Evolutionary conservation across 2,888 invertebrate species (phyloP), one percentile per base, ranked within the genome.

Genomic region (Steromphala cineraria): DNA sequence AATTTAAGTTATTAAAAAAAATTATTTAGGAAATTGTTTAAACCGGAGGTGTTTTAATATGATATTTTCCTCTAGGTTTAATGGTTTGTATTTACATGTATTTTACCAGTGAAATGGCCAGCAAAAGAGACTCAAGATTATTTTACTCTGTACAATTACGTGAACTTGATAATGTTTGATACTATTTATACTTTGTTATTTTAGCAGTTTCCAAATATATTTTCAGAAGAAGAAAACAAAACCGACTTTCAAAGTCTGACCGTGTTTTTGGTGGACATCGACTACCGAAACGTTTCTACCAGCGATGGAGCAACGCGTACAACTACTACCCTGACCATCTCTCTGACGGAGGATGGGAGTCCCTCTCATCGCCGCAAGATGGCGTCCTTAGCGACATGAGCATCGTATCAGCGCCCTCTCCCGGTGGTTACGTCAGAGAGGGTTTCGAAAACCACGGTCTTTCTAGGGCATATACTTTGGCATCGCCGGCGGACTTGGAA

Each of bases 291-390:
- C 79, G 74, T 7, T 75, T 74, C 28, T 78, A 62, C 67, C 79
- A 75, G 19, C 75, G 74, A 13, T 79, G 79, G 79, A 79, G 75
- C 24, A 75, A 56, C 36, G 55, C 55, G 31, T 79, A 79, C 55
- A 74, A 56, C 56, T 56, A 74, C 46, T 79, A 79, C 79, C 75
- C 79, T 17, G 79, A 79, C 46, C 71, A 75, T 0, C 28, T 55
- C 19, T 82, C 81, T 10, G 81, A 82, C 74, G 71, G 31, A 21
- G 81, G 76, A 31, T 76, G 79, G 75, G 82, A 82, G 52, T 79
- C 82, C 24, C 36, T 82, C 21, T 80, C 80, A 53, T 78, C 80
- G 13, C 74, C 53, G 28, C 77, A 79, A 56, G 78, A 80, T 4
- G 80, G 79, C 52, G 40, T 81, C 17, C 67, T 74, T 5, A 79